These are phyloP conservation scores for Ovibos moschatus DNA, from an alignment of 2,113 vertebrate species.

Conservation along the genomic window DNA sequence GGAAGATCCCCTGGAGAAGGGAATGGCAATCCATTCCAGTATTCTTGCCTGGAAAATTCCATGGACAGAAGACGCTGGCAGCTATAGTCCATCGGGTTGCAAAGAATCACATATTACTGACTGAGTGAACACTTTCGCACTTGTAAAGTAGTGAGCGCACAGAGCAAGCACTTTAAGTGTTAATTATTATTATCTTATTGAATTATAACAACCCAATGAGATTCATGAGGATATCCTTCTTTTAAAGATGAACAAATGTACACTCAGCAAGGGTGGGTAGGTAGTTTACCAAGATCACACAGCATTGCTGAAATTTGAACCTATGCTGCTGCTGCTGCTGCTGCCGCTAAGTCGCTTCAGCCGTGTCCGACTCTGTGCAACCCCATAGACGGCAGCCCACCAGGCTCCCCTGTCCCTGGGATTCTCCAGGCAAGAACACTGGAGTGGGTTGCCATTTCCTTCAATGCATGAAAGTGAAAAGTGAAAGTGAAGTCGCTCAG, in stretches of 20 bases:
- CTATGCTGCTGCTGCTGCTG: background rate
- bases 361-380: too few relatives aligned
- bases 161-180: background rate
- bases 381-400: too few relatives aligned
- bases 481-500: too few relatives aligned
- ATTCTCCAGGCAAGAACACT: too few relatives aligned
- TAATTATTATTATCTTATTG: background rate
- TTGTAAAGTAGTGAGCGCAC: background rate
- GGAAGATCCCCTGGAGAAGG: background rate
- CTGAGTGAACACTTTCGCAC: background rate
- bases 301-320: background rate
- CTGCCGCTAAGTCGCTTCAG: too few relatives aligned
- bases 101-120: background rate
- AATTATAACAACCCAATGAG: background rate
- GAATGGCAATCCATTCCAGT: background rate
- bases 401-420: too few relatives aligned
- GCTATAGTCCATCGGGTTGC: background rate
- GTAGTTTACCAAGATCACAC: background rate
- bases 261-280: background rate
- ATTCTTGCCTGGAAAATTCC: background rate
- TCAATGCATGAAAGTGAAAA: too few relatives aligned
- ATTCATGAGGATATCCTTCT: background rate
- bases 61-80: background rate
- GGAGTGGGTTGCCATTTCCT: too few relatives aligned
- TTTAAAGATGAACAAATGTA: background rate